These are phyloP conservation scores for Sternotherus odoratus DNA, from an alignment of 2,797 vertebrate species.

Conservation along the genomic window DNA sequence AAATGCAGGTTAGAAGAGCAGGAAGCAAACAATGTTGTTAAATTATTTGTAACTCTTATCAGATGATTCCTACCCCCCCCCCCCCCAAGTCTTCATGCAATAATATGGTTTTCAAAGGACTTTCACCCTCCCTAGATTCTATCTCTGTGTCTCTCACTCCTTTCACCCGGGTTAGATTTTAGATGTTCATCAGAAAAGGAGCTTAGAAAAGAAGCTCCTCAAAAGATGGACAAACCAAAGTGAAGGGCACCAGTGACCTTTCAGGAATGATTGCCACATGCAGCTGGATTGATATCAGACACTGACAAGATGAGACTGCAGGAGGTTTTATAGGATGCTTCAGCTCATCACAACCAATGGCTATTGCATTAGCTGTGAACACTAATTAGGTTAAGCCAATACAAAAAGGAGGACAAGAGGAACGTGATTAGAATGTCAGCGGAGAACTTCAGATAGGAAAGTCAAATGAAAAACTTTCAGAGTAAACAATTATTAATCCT, in stretches of 20 bases:
- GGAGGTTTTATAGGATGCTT: background rate
- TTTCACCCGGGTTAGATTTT: background rate
- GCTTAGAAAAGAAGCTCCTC: conserved; percentile 21
- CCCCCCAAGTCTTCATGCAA: background rate
- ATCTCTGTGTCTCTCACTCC: background rate
- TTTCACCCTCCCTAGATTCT: background rate
- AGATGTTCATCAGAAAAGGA: background rate
- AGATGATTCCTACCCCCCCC: background rate
- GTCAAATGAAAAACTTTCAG: background rate
- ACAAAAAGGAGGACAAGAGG: background rate
- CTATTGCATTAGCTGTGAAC: conserved; percentile 30
- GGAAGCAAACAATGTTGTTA: background rate
- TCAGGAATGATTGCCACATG: background rate
- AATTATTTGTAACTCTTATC: background rate
- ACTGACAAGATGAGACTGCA: background rate
- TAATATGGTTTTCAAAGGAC: conserved; percentile 1
- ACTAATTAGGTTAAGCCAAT: conserved; percentile 38
- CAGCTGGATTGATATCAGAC: conserved; percentile 16
- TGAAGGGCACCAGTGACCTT: background rate
- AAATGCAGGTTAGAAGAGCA: background rate
- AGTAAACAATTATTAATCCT: background rate
- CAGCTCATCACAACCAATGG: rapidly evolving
- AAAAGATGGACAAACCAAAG: background rate
- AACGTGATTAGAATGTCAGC: background rate
- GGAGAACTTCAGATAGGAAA: background rate